phyloP scores from a whole-genome alignment of 2,888 invertebrate species.

The Hydrotaea diabolus region DNA sequence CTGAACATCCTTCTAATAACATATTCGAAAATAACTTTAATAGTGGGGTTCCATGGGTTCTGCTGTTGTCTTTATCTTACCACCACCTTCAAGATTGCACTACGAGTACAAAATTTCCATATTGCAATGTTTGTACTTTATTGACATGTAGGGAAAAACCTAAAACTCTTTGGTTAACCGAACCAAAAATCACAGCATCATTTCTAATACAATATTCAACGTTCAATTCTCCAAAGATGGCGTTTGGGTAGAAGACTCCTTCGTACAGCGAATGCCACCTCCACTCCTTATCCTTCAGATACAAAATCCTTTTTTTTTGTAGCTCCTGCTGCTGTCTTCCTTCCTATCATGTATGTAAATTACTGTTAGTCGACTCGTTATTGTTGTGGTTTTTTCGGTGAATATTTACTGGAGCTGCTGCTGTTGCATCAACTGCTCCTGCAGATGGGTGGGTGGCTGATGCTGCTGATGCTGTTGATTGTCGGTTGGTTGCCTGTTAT shows the following conservation, averaged over 20 bases:
- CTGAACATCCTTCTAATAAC: not conserved
- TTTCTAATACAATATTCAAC: constrained; percentile 40
- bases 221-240: constrained; percentile 62
- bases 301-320: constrained; percentile 26
- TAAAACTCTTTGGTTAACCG: not conserved
- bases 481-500: constrained; percentile 49
- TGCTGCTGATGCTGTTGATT: constrained; percentile 13
- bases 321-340: constrained; percentile 33
- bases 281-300: constrained; percentile 17
- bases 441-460: too few species aligned
- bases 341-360: constrained; percentile 64
- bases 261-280: not conserved
- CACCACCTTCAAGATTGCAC: not conserved
- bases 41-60: too few species aligned
- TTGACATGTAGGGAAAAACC: not conserved
- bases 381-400: constrained; percentile 65
- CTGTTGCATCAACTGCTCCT: constrained; percentile 27
- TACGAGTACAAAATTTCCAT: not conserved
- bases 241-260: constrained; percentile 46
- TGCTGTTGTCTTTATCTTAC: too few species aligned
- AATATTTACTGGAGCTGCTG: constrained; percentile 54
- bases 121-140: not conserved
- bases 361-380: constrained; percentile 64
- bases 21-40: not conserved
- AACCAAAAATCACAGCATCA: constrained; percentile 25